phyloP scores from a whole-genome alignment of 2,113 vertebrate species.

The Rhizomys pruinosus region DNA sequence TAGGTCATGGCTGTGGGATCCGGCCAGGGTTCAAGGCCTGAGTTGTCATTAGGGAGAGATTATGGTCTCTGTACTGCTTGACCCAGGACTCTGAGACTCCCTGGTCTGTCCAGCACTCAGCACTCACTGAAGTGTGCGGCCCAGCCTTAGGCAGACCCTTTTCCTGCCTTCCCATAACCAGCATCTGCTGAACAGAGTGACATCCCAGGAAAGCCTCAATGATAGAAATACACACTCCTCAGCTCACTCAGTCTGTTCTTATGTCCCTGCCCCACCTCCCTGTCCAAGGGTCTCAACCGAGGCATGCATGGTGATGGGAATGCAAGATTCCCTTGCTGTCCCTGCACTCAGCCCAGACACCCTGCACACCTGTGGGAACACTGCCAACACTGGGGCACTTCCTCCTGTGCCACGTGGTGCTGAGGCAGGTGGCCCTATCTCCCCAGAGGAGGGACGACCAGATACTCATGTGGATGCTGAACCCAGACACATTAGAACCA shows the following conservation, averaged over 20 bases:
- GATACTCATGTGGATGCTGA: neutral
- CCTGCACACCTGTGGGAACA: neutral
- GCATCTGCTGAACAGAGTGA: neutral
- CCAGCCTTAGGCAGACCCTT: rapidly evolving
- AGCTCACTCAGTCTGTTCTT: too few relatives aligned
- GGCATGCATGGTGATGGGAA: rapidly evolving
- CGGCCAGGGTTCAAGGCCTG: neutral
- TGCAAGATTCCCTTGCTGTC: neutral
- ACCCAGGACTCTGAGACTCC: neutral
- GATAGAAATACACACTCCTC: rapidly evolving
- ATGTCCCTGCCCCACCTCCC: rapidly evolving
- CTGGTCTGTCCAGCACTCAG: neutral
- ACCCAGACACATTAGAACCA: neutral
- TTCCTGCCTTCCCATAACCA: neutral
- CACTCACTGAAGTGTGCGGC: rapidly evolving
- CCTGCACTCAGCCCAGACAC: neutral
- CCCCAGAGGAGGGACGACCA: too few relatives aligned
- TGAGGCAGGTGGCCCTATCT: neutral
- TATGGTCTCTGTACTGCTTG: neutral
- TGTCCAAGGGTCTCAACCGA: neutral
- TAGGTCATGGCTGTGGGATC: neutral
- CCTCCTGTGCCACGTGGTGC: neutral
- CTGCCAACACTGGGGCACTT: neutral
- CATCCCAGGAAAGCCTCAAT: too few relatives aligned
- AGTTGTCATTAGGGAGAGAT: rapidly evolving